A percentile compares a stretch with the other conserved stretches of the same genome.
phyloP scores from a whole-genome alignment of 2,113 vertebrate genomes.

The Cepphus grylle region DNA sequence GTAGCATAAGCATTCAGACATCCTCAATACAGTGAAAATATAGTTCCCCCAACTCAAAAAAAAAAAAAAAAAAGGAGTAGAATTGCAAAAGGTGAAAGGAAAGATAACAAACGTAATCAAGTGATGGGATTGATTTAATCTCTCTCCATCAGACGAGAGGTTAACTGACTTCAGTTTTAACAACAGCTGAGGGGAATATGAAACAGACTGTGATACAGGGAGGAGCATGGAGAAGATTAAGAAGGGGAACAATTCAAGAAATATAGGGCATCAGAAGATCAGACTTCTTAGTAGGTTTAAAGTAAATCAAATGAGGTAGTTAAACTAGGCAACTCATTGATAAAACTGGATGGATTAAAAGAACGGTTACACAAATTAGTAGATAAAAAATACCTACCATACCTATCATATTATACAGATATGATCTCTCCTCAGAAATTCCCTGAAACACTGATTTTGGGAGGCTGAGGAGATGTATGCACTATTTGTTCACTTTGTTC shows the following conservation, averaged over 20 bases:
- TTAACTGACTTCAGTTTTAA: constrained; percentile 8
- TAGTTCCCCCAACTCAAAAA: neutral
- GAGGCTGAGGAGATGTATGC: neutral
- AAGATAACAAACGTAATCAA: constrained; percentile 15
- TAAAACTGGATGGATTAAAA: neutral
- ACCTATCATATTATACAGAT: neutral
- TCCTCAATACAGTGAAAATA: neutral
- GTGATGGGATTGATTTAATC: constrained; percentile 23
- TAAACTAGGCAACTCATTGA: neutral
- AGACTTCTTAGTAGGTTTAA: neutral
- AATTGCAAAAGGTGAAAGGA: neutral
- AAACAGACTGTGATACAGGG: neutral
- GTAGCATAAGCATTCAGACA: neutral
- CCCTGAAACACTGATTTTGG: neutral
- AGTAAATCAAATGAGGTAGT: neutral
- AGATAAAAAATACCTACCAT: neutral
- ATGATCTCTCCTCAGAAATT: neutral
- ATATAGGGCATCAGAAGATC: neutral
- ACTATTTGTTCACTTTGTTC: neutral
- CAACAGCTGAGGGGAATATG: neutral
- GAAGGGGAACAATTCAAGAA: neutral
- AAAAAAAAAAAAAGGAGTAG: neutral
- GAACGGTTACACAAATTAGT: neutral
- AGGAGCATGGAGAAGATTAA: neutral
- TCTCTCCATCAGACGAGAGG: neutral